Evolutionary conservation across 2,888 invertebrate species (phyloP), one percentile per base, ranked within the genome.

Genomic region (Drosophila longiperda): DNA sequence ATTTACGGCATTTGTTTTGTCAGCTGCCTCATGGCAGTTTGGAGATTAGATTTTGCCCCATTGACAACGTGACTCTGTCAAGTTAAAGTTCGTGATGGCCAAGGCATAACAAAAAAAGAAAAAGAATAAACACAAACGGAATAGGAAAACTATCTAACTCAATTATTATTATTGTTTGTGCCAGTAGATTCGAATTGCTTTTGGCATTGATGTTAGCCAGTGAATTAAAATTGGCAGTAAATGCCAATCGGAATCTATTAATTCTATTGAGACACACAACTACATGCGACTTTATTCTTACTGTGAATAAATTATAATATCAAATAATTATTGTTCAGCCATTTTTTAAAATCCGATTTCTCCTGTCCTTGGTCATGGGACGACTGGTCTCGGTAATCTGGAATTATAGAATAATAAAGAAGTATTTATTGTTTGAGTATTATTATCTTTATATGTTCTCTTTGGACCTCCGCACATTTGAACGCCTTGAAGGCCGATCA

Each of bases 1-100:
- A 89, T 89, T 89, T 85, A 87, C 80, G 75, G 75, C 80, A 82
- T 85, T 85, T 85, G 89, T 85, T 87, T 85, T 89, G 85, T 77
- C 86, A 85, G 75, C 83, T 69, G 74, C 71, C 74, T 61, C 69
- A 68, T 71, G 50, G 62, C 38, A 68, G 67, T 67, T 75, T 85
- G 82, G 73, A 85, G 85, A 85, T 85, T 85, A 75, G 83, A 85
- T 85, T 84, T 66, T 65, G 73, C 58, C 54, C 69, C 78, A 70
- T 69, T 74, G 85, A 65, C 82, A 89, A 77, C 85, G 83, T 80
- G 86, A 78, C 75, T 70, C 60, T 49, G 17, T 49, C 67, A 33
- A 54, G 67, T 73, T 62, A 40, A 65, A 57, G 58, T 63, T 66
- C 80, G 48, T 57, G 80, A 52, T 69, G 65, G 32, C 40, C 61